Evolutionary conservation across 2,888 invertebrate genomes (phyloP).

Genomic region (Pseudococcus viburni): DNA sequence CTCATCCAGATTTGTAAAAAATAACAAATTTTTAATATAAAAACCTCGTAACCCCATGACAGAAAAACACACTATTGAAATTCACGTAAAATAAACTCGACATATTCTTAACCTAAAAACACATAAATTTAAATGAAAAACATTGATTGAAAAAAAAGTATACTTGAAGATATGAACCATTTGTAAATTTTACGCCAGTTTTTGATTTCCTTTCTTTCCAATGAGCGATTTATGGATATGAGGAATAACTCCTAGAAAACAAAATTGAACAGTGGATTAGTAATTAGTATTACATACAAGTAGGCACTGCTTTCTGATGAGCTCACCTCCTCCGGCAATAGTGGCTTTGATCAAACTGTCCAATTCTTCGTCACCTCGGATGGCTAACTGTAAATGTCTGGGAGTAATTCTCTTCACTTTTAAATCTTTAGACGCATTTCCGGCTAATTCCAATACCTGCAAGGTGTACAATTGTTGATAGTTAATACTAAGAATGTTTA

Average conservation of each 20-base stretch:
- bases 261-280: neutral
- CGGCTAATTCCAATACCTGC: slow-evolving; percentile 98
- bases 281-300: neutral
- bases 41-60: neutral
- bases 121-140: neutral
- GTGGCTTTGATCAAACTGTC: slow-evolving; percentile 99
- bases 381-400: slow-evolving; percentile 98
- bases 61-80: neutral
- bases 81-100: neutral
- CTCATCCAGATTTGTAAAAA: too few relatives aligned
- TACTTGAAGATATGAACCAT: neutral
- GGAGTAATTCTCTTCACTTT: slow-evolving; percentile 99
- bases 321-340: slow-evolving; percentile 96
- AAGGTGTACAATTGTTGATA: neutral
- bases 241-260: slow-evolving; percentile 89
- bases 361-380: slow-evolving; percentile 99
- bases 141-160: slow-evolving; percentile 12
- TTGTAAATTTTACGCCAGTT: slow-evolving; percentile 69
- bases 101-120: neutral
- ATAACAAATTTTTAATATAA: too few relatives aligned
- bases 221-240: slow-evolving; percentile 99
- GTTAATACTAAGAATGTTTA: neutral
- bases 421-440: slow-evolving; percentile 99
- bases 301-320: neutral
- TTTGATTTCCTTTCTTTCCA: slow-evolving; percentile 89